Evolutionary conservation across 2,888 invertebrate genomes (phyloP).

Genomic region (Andrena chrysosceles): DNA sequence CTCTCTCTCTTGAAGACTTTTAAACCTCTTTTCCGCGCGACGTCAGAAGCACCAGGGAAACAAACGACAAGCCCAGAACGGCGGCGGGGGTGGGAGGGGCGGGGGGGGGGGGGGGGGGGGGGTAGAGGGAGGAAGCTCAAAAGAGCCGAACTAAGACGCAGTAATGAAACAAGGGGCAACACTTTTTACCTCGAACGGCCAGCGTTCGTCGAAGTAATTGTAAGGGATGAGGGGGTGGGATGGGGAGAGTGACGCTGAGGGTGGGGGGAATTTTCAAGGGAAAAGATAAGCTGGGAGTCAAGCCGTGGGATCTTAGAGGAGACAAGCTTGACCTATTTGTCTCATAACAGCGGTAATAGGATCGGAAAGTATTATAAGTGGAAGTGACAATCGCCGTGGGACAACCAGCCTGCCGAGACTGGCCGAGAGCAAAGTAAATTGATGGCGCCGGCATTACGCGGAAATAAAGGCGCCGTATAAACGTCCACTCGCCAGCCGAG

Average conservation of each 20-base stretch:
- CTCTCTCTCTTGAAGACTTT: constrained; percentile 21
- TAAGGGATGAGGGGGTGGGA: not conserved
- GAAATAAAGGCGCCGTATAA: constrained; percentile 49
- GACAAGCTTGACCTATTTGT: constrained; percentile 77
- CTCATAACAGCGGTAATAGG: constrained; percentile 77
- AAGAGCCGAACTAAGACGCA: constrained; percentile 29
- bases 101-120: too few species aligned
- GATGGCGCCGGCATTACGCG: constrained; percentile 52
- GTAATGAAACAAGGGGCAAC: constrained; percentile 47
- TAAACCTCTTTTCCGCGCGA: constrained; percentile 34
- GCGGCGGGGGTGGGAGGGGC: too few species aligned
- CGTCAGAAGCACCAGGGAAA: constrained; percentile 7
- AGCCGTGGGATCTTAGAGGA: constrained; percentile 54
- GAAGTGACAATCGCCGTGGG: constrained; percentile 77
- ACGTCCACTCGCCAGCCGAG: constrained; percentile 21
- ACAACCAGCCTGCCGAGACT: constrained; percentile 61
- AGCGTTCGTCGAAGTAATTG: constrained; percentile 5
- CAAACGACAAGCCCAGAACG: constrained; percentile 10
- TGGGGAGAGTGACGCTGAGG: not conserved
- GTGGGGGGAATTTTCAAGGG: constrained; percentile 12
- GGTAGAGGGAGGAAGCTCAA: not conserved
- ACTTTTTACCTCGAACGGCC: constrained; percentile 31
- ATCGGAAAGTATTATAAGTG: constrained; percentile 73
- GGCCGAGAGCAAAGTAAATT: constrained; percentile 61
- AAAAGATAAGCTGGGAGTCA: constrained; percentile 53